A percentile compares a stretch with the other conserved stretches of the same genome.
Evolutionary conservation across 2,113 vertebrate species (phyloP).

Genomic region (Prietella phreatophila): DNA sequence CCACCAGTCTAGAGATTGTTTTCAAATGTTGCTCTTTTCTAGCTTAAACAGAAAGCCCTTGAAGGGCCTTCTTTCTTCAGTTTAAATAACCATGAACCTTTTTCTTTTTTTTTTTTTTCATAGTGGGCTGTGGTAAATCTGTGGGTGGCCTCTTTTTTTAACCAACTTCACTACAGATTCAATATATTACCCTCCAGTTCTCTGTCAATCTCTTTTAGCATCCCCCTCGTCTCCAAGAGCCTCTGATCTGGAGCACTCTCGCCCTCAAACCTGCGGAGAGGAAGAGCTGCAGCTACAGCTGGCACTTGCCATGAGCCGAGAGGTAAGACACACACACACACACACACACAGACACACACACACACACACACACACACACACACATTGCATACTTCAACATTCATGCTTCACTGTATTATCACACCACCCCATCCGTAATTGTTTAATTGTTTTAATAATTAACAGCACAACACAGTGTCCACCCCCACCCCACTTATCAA

Average conservation of each 20-base stretch:
- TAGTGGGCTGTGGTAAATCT: background rate
- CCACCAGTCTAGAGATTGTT: background rate
- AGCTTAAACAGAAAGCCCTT: background rate
- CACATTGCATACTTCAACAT: background rate
- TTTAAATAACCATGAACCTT: too few species aligned
- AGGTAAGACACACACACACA: slow-evolving; percentile 86
- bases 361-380: slow-evolving; percentile 70
- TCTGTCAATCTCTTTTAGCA: slow-evolving; percentile 67
- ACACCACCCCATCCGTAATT: too few species aligned
- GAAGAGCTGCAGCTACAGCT: slow-evolving; percentile 94
- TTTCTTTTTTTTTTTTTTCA: too few species aligned
- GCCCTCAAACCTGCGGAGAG: slow-evolving; percentile 91
- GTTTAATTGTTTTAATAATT: too few species aligned
- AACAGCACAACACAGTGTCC: too few species aligned
- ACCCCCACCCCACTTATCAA: too few species aligned
- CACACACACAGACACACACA: slow-evolving; percentile 63
- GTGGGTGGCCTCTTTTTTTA: background rate
- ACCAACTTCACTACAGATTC: background rate
- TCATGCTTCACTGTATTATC: background rate
- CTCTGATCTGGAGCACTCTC: slow-evolving; percentile 90
- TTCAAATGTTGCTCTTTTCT: too few species aligned
- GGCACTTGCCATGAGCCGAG: slow-evolving; percentile 91
- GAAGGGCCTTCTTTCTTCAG: too few species aligned
- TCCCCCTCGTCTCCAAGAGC: slow-evolving; percentile 85
- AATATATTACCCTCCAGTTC: background rate